phyloP scores from a whole-genome alignment of 2,888 invertebrate species.

The Lasioglossum leucozonium region DNA sequence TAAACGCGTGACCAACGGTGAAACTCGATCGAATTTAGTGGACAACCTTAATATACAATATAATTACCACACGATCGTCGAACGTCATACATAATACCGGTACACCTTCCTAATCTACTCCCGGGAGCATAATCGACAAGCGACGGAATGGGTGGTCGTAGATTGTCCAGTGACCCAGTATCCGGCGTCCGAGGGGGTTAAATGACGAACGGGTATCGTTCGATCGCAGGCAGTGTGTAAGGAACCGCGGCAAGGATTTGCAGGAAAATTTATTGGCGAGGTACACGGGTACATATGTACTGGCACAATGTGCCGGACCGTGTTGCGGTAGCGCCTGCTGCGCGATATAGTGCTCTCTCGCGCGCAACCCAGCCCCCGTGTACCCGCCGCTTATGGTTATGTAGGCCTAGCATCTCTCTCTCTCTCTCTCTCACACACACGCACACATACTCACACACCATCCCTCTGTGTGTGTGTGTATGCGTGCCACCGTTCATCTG shows the following conservation, averaged over 20 bases:
- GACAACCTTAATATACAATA: background rate
- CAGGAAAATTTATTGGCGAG: constrained; percentile 74
- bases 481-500: constrained; percentile 59
- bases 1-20: background rate
- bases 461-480: constrained; percentile 12
- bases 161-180: constrained; percentile 22
- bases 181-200: constrained; percentile 11
- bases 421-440: background rate
- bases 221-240: constrained; percentile 43
- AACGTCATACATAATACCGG: constrained; percentile 2
- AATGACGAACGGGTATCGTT: constrained; percentile 15
- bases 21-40: background rate
- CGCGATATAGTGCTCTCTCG: constrained; percentile 65
- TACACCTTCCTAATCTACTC: constrained; percentile 16
- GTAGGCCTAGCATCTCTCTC: constrained; percentile 61
- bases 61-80: background rate
- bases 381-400: constrained; percentile 70
- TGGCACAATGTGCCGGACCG: constrained; percentile 71
- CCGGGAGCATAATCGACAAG: constrained; percentile 11
- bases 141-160: constrained; percentile 7
- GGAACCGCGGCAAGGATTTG: constrained; percentile 65
- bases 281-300: constrained; percentile 67
- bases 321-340: constrained; percentile 78
- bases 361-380: constrained; percentile 59
- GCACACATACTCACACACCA: too few species aligned